Base-by-base conservation (phyloP, 2,113 vertebrate genomes). In the Polypterus bichir region DNA sequence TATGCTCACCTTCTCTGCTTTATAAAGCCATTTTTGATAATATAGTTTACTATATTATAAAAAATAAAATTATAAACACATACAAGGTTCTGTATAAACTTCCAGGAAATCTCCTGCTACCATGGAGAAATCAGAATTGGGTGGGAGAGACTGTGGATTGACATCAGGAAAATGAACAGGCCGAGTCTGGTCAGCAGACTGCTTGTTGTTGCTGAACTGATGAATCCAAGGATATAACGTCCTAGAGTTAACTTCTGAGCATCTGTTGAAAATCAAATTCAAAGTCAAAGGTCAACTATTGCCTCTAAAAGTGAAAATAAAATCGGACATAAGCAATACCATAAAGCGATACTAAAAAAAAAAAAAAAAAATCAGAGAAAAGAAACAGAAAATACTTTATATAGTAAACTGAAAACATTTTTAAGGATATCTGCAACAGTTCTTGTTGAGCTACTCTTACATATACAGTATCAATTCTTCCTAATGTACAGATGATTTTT, bases 161-260 rank as follows among this genome's bases (percentile, higher is more conserved):
- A 98, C 83, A 72, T 99, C 96, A 57, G 96, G 96, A 66, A 99
- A 97, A 73, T 83, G 81, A 77, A 97, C 79, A 3, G 91, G 85
- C 69, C 93, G 87, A 61, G 88, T 95, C 73, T 98, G 96, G 88
- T 99, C 94, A 52, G 86, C 83, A 55, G 91, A 92, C 77, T 77
- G 89, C 79, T 90, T 90, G 77, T 97, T 99, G 89, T 99, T 99
- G 80, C 96, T 99, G 81, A 97, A 97, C 72, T 98, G 96, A 85
- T 97, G 95, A 73, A 98, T 91, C 96, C 96, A 99, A 49, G 96
- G 96, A 77, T 97, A 98, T 79, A 98, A 80, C 63, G 89, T 94
- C 76, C 86, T 79, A 63, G 89, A 83, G 69, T 99, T 97, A 74
- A 93, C 81, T 73, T 88, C 78, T 74, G 92, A 91, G 82, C 94